Evolutionary conservation across 2,797 vertebrate genomes (phyloP).

Genomic region (Acrossocheilus fasciatus): DNA sequence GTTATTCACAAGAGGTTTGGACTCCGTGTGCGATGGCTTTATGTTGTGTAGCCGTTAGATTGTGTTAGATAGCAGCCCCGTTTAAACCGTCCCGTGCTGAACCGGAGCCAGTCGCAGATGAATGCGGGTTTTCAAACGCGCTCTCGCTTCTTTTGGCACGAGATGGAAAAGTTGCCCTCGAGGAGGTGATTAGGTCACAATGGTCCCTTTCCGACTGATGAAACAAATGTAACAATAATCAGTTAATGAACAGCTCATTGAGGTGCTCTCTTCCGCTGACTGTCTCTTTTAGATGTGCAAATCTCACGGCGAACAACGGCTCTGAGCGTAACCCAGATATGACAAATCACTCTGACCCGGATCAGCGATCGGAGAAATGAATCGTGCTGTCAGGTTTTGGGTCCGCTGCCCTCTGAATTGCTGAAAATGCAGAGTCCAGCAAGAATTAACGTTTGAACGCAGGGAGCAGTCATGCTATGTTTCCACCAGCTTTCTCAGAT

Average conservation of each 20-base stretch:
- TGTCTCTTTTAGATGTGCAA: conserved; percentile 48
- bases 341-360: conserved; percentile 35
- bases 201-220: conserved; percentile 22
- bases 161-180: conserved; percentile 40
- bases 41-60: conserved; percentile 8
- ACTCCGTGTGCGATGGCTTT: not conserved
- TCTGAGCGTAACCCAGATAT: conserved; percentile 17
- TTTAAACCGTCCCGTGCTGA: conserved; percentile 48
- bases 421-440: conserved; percentile 10
- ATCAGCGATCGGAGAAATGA: conserved; percentile 25
- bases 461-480: not conserved
- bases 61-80: conserved; percentile 8
- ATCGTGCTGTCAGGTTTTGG: conserved; percentile 21
- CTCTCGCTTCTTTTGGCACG: conserved; percentile 36
- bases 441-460: not conserved
- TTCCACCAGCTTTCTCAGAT: not conserved
- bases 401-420: conserved; percentile 15
- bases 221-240: conserved; percentile 49
- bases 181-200: conserved; percentile 43
- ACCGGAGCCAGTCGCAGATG: conserved; percentile 35
- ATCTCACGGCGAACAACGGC: conserved; percentile 31
- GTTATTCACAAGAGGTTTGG: not conserved
- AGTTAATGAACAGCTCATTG: conserved; percentile 55
- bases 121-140: conserved; percentile 51
- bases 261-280: conserved; percentile 34